Base-by-base conservation (phyloP, 2,797 vertebrate genomes). In the Etheostoma perlongum region DNA sequence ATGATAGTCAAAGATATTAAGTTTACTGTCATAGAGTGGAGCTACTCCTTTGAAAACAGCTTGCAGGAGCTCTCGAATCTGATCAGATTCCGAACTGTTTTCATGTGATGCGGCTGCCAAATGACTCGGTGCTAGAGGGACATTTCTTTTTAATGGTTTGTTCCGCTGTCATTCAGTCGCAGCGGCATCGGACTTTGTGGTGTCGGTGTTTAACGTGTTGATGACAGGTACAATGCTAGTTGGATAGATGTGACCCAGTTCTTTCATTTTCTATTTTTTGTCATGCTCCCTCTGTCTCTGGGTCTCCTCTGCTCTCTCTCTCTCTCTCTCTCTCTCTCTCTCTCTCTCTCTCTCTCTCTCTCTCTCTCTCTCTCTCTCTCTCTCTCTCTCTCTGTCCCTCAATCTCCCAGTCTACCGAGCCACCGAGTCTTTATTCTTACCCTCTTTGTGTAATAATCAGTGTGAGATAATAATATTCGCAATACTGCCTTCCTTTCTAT, bases 191-290 rank as follows among this genome's bases (percentile, higher is more conserved):
- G 51, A 55, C 54, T 71, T n/a, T 7, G 23, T 27, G 72, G 57
- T 46, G 66, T 58, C n/a, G 6, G 44, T 65, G 69, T 83, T 73
- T 74, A 87, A 74, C 58, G 65, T 25, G 68, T 68, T 60, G 81
- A 83, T 72, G 68, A 77, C 84, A 74, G 77, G 82, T 84, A 80
- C 74, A 70, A 51, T 36, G 53, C 61, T 74, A 73, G 66, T 55
- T 70, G 82, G 76, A 82, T 57, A 62, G 73, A 82, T 76, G 70
- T 89, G 88, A 91, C 90, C 90, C 74, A 91, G 76, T 88, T 92
- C 79, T 88, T 89, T 89, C 82, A 79, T 85, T 83, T 79, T 61
- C 51, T 48, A 49, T 47, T 67, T 79, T 72, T 54, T 15, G 33
- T 86, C 81, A 63, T 9, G 2, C 66, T 69, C 62, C 40, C 62